A percentile compares a stretch with the other conserved stretches of the same genome.
These are phyloP conservation scores for Luscinia megarhynchos DNA, from an alignment of 2,797 vertebrate genomes.

Conservation along the genomic window DNA sequence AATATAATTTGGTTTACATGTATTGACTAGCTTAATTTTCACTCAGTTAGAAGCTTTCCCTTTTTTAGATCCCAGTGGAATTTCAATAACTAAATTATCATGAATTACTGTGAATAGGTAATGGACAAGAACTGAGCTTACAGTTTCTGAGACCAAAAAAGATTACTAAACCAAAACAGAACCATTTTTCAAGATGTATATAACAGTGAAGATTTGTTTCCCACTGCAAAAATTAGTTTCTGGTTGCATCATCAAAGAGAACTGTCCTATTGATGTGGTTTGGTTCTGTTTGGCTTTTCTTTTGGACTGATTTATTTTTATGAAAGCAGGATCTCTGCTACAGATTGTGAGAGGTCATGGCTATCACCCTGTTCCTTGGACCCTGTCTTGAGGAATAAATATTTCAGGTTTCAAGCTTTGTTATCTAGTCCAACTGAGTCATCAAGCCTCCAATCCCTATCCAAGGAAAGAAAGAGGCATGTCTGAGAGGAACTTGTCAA, in stretches of 20 bases:
- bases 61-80: neutral
- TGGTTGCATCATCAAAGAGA: rapidly evolving
- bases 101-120: neutral
- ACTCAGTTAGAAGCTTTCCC: neutral
- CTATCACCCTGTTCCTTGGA: neutral
- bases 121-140: neutral
- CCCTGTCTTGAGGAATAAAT: neutral
- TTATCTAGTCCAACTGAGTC: neutral
- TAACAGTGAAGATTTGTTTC: neutral
- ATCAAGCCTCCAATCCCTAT: rapidly evolving
- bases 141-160: neutral
- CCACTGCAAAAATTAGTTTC: neutral
- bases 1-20: neutral
- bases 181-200: neutral
- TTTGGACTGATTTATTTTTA: neutral
- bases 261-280: neutral
- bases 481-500: neutral
- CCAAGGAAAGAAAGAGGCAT: neutral
- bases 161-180: neutral
- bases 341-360: neutral
- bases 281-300: neutral
- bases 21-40: neutral
- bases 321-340: neutral
- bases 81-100: neutral
- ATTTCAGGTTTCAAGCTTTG: neutral